These are phyloP conservation scores for Cromileptes altivelis DNA, from an alignment of 2,113 vertebrate species.

Conservation along the genomic window DNA sequence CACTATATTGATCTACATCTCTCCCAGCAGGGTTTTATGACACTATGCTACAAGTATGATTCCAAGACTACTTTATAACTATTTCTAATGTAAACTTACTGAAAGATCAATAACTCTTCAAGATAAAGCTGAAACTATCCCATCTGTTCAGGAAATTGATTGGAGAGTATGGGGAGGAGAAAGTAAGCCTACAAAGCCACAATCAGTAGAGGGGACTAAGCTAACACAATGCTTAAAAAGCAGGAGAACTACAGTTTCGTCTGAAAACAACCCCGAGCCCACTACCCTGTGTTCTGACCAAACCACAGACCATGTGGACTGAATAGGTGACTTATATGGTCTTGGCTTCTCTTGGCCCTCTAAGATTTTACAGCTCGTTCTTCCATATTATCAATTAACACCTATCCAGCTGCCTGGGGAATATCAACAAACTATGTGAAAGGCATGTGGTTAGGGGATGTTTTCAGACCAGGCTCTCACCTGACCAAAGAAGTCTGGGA, in stretches of 20 bases:
- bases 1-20: not conserved
- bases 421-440: not conserved
- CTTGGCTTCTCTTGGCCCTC: constrained; percentile 15
- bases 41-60: constrained; percentile 8
- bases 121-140: constrained; percentile 10
- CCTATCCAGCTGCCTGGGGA: constrained; percentile 22
- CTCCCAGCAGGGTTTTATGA: constrained; percentile 7
- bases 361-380: not conserved
- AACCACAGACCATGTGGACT: constrained; percentile 34
- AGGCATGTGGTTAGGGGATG: constrained; percentile 51
- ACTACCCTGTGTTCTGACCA: constrained; percentile 33
- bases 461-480: constrained; percentile 82
- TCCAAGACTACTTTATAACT: not conserved
- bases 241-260: constrained; percentile 61
- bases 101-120: not conserved
- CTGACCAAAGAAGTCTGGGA: constrained; percentile 81
- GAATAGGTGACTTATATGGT: constrained; percentile 27
- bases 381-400: constrained; percentile 34
- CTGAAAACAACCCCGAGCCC: constrained; percentile 77
- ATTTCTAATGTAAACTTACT: constrained; percentile 22
- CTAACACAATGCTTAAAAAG: constrained; percentile 58
- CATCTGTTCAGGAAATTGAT: constrained; percentile 36
- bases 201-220: constrained; percentile 26
- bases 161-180: constrained; percentile 19
- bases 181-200: constrained; percentile 47